Conservation (phyloP, 1,140 invertebrate genomes). For the Drosophila erecta region DNA sequence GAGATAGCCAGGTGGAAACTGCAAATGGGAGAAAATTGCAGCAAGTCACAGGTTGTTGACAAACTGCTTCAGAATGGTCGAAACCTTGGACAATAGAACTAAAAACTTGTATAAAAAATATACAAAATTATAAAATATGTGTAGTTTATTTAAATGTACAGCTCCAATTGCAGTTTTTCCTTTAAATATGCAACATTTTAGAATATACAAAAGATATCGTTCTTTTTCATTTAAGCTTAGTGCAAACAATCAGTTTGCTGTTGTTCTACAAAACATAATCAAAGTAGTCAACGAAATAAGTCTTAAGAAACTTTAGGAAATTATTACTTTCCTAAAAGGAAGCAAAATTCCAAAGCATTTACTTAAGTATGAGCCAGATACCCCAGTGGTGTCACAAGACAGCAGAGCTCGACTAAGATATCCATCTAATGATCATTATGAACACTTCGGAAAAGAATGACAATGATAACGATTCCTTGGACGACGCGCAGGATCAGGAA, state of each 20-base stretch:
- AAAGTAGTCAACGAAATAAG: slow-evolving; percentile 2
- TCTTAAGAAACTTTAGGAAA: background rate
- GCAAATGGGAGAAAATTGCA: background rate
- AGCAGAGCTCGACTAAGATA: slow-evolving; percentile 2
- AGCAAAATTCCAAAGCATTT: slow-evolving; percentile 19
- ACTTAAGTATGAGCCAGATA: slow-evolving; percentile 17
- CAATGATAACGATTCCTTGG: background rate
- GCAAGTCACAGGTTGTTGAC: background rate
- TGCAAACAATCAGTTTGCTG: too few relatives aligned
- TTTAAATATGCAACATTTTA: too few relatives aligned
- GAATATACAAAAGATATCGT: too few relatives aligned
- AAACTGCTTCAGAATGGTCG: background rate
- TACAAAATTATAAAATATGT: too few relatives aligned
- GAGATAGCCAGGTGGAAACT: slow-evolving; percentile 4
- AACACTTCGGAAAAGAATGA: slow-evolving; percentile 14
- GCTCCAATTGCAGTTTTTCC: too few relatives aligned
- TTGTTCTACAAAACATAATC: background rate
- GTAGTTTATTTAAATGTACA: too few relatives aligned
- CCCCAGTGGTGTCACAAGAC: slow-evolving; percentile 4
- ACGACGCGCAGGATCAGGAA: slow-evolving; percentile 11
- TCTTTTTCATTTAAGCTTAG: too few relatives aligned
- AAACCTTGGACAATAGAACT: too few relatives aligned
- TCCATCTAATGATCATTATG: slow-evolving; percentile 24
- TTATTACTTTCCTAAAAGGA: background rate
- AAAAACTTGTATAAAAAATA: too few relatives aligned